Base-by-base conservation (phyloP, 1,140 invertebrate species). In the Anoplophora glabripennis region DNA sequence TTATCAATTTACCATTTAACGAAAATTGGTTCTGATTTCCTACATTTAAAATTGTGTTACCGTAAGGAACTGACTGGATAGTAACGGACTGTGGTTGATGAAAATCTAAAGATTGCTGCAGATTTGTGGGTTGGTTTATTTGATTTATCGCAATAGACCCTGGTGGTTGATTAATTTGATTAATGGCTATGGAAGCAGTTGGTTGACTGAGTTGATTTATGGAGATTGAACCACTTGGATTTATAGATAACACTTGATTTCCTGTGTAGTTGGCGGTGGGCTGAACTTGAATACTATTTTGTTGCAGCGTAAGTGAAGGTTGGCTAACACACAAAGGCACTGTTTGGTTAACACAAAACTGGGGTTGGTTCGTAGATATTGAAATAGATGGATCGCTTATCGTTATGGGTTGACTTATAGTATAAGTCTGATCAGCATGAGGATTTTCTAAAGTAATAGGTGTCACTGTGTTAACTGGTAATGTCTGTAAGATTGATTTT, bases 11-110 rank as follows among this genome's bases (percentile, higher is more conserved):
- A 42, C 67, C 51, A 17, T 67, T 61, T 9, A 70, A 52, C 8
- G 59, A 63, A 28, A 68, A 65, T 18, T 63, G 66, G 56, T 68
- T 70, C 57, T 61, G 65, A 40, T 59, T 49, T 35, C 60, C 17
- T 15, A 70, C 59, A 44, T 70, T 70, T 18, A 70, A 52, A 37
- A 70, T 56, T 1, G 64, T 56, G 14, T 59, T 59, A n/a, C 61
- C 51, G 35, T 63, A 67, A 11, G 63, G 65, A 17, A 71, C 48
- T n/a, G 67, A 61, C 40, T 71, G 69, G 35, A 71, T 64, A 48
- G 69, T 68, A 28, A 71, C 65, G n/a, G 62, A 61, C 47, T 63
- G 63, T 33, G 64, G 51, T 63, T 70, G 60, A 53, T 67, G 66
- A 42, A 68, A 66, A 53, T 70, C 64, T 7, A 70, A 11, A 1